Percentiles rank a stretch among this genome's conserved stretches.
Evolutionary conservation across 2,888 invertebrate genomes (phyloP).

Genomic region (Lomographa bimaculata): DNA sequence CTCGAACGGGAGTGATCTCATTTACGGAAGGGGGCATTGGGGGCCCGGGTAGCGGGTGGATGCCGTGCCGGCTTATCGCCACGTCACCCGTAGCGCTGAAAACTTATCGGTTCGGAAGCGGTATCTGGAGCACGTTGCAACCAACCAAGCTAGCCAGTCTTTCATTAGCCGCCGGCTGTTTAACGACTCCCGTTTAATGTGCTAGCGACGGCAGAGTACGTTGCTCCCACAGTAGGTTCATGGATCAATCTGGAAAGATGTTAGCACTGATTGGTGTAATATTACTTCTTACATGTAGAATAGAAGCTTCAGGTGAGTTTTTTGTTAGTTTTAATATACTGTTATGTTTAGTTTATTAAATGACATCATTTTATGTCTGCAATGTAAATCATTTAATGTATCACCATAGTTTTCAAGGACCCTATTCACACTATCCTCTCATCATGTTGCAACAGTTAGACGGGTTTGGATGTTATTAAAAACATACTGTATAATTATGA

Average conservation of each 20-base stretch:
- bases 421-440: too few relatives aligned
- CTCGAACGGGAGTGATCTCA: slow-evolving; percentile 32
- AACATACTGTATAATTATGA: too few relatives aligned
- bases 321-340: too few relatives aligned
- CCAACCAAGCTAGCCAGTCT: slow-evolving; percentile 31
- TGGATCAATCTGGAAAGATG: slow-evolving; percentile 49
- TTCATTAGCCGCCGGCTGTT: slow-evolving; percentile 49
- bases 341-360: neutral
- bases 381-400: too few relatives aligned
- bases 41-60: slow-evolving; percentile 24
- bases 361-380: too few relatives aligned
- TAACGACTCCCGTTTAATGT: slow-evolving; percentile 50
- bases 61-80: slow-evolving; percentile 19
- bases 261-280: slow-evolving; percentile 39
- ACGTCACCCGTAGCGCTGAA: slow-evolving; percentile 26
- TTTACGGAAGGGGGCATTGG: slow-evolving; percentile 34
- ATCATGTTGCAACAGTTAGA: too few relatives aligned
- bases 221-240: slow-evolving; percentile 46
- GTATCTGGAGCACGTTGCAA: slow-evolving; percentile 55
- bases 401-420: too few relatives aligned
- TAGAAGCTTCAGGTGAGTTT: slow-evolving; percentile 19
- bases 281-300: slow-evolving; percentile 28
- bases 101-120: slow-evolving; percentile 65
- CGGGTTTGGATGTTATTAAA: too few relatives aligned
- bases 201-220: slow-evolving; percentile 46